These are phyloP conservation scores for Toxotes lorentzi DNA, from an alignment of 2,797 vertebrate genomes.

Conservation along the genomic window DNA sequence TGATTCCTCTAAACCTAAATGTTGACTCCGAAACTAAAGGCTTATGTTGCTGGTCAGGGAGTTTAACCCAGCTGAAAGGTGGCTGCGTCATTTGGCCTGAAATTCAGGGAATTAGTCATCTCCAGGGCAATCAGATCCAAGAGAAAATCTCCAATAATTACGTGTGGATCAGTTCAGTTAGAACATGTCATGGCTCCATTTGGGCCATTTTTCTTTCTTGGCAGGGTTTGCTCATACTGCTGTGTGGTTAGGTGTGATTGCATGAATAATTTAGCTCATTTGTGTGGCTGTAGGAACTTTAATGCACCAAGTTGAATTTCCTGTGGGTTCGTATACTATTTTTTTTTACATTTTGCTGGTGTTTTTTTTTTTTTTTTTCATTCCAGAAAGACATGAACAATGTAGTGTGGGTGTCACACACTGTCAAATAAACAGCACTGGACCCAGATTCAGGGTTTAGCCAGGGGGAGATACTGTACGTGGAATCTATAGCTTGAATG, in stretches of 20 bases:
- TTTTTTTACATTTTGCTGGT: neutral
- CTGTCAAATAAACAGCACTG: no score
- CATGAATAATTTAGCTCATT: neutral
- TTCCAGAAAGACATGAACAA: neutral
- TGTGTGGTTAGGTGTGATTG: conserved; percentile 22
- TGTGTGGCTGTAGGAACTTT: neutral
- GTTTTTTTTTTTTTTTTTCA: neutral
- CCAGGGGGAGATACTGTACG: neutral
- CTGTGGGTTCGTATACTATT: neutral
- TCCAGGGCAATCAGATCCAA: neutral
- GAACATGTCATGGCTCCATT: conserved; percentile 26
- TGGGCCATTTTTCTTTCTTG: conserved; percentile 38
- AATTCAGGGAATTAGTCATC: conserved; percentile 19
- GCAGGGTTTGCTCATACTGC: neutral
- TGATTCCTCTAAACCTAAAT: neutral
- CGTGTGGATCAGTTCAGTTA: neutral
- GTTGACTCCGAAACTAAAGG: neutral
- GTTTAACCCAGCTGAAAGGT: neutral
- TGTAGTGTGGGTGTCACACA: neutral
- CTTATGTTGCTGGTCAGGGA: neutral
- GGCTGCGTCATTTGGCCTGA: neutral
- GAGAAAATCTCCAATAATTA: conserved; percentile 26
- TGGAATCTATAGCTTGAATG: neutral
- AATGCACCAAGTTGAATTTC: neutral
- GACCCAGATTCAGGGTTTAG: neutral